Evolutionary conservation across 2,888 invertebrate species (phyloP), one percentile per base, ranked within the genome.

Genomic region (Syritta pipiens): DNA sequence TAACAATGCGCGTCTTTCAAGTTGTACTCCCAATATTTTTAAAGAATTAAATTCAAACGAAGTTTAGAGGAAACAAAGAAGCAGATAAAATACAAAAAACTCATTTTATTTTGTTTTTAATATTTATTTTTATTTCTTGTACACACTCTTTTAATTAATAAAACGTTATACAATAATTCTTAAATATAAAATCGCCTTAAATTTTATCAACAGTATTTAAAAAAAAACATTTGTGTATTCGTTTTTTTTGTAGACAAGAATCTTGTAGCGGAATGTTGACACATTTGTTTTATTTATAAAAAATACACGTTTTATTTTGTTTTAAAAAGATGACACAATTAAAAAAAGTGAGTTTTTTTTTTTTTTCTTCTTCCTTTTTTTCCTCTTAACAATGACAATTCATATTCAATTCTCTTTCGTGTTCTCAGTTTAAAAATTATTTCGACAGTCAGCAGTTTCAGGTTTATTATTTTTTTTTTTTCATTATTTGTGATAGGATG

Each of bases 121-220:
- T 65, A 24, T 60, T 35, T 55, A 37, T 37, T 53, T 79, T 60
- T 76, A 74, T 62, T 81, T 81, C 53, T 74, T 72, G 65, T 67
- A 68, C 81, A 81, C 82, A 81, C 81, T 81, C 77, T 81, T 71
- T 71, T 49, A 68, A 76, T 68, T 76, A 71, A 82, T 68, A 81
- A 71, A 82, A 68, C 68, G 81, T 40, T 67, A 42, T 17, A 60
- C 37, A 59, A 12, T 57, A 48, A 24, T 59, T 20, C 79, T 79
- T 79, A 79, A 57, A 79, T 60, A 79, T 74, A 55, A 74, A 74
- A 79, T 79, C 79, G 79, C 79, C 79, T 57, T 68, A 17, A 12
- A 42, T 17, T 26, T 26, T 5, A 26, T 19, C n/a, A n/a, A n/a
- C n/a, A n/a, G n/a, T n/a, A n/a, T n/a, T n/a, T n/a, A n/a, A n/a